These are phyloP conservation scores for Agrenia bidenticulata DNA, from an alignment of 2,888 invertebrate genomes.

Conservation along the genomic window DNA sequence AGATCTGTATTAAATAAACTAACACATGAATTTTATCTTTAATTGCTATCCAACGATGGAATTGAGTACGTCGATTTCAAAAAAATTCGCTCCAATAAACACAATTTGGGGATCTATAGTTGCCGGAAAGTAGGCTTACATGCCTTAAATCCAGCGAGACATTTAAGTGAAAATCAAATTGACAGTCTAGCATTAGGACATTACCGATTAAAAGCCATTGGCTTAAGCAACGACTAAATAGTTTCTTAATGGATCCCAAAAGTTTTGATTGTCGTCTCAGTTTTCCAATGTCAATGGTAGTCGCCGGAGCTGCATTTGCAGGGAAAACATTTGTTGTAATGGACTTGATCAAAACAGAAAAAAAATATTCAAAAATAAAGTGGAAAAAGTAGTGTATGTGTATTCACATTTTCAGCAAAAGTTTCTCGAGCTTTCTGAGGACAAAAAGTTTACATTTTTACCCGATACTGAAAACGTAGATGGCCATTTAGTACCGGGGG, in stretches of 20 bases:
- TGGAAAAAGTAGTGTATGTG: constrained; percentile 8
- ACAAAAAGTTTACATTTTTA: neutral
- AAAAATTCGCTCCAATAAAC: neutral
- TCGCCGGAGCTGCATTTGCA: neutral
- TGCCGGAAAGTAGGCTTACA: neutral
- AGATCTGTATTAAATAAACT: neutral
- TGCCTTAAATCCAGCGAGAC: neutral
- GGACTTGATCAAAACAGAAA: neutral
- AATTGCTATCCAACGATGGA: neutral
- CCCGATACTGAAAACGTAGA: neutral
- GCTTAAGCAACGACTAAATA: neutral
- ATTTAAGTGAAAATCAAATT: neutral
- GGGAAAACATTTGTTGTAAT: neutral
- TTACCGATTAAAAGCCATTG: neutral
- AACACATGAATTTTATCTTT: neutral
- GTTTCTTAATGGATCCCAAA: neutral
- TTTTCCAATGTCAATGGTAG: neutral
- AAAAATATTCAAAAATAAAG: neutral
- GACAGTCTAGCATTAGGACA: neutral
- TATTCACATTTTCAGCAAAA: constrained; percentile 10
- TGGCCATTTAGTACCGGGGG: neutral
- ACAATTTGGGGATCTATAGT: neutral
- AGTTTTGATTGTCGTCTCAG: neutral
- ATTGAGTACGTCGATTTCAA: neutral
- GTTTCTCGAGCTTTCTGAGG: neutral